Evolutionary conservation across 2,888 invertebrate genomes (phyloP).

Genomic region (Brenthis ino): DNA sequence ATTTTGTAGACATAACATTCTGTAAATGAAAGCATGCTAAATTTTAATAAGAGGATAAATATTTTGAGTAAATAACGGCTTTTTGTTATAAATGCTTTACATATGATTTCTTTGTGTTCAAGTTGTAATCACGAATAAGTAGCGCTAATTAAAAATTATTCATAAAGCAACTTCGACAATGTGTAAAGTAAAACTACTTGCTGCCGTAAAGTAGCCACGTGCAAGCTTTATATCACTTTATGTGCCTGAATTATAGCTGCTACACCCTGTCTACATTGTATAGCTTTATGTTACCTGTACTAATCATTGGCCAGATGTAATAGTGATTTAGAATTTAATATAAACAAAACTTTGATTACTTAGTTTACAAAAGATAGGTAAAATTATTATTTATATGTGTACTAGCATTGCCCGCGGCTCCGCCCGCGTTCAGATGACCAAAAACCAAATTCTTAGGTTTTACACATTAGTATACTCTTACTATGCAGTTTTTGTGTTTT

Average conservation of each 20-base stretch:
- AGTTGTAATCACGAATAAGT: constrained; percentile 2
- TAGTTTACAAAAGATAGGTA: too few species aligned
- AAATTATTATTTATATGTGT: too few species aligned
- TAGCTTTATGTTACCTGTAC: not conserved
- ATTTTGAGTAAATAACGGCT: not conserved
- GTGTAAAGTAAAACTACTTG: constrained; percentile 9
- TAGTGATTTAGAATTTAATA: not conserved
- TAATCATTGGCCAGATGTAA: not conserved
- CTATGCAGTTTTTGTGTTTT: too few species aligned
- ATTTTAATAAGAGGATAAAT: too few species aligned
- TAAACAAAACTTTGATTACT: not conserved
- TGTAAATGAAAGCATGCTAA: too few species aligned
- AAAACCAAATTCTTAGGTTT: too few species aligned
- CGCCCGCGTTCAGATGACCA: too few species aligned
- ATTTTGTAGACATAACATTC: too few species aligned
- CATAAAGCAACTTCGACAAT: constrained; percentile 12
- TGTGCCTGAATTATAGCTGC: constrained; percentile 32
- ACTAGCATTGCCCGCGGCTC: too few species aligned
- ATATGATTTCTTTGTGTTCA: not conserved
- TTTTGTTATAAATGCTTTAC: not conserved
- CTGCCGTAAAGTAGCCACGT: constrained; percentile 16
- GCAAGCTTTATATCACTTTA: constrained; percentile 29
- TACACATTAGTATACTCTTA: too few species aligned
- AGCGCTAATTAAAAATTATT: constrained; percentile 12
- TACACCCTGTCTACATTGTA: constrained; percentile 23